Percentiles rank a stretch among this genome's conserved stretches.
Evolutionary conservation across 2,113 vertebrate genomes (phyloP).

Genomic region (Prionailurus bengalensis): DNA sequence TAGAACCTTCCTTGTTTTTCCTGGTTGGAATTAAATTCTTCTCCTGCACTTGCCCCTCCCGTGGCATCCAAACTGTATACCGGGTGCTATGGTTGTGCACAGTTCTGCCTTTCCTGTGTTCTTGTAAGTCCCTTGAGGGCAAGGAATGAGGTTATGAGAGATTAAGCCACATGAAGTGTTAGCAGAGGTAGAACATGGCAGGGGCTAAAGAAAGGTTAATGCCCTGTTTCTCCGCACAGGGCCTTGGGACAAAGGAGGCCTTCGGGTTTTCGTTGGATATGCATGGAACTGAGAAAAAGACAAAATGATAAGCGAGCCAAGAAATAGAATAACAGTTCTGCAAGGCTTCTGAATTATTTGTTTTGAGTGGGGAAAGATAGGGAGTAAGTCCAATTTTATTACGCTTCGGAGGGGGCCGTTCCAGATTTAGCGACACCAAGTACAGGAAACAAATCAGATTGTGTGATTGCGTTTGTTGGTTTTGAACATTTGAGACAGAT

Average conservation of each 20-base stretch:
- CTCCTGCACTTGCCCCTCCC: background rate
- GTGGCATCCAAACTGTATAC: background rate
- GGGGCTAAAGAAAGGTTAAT: fast-evolving
- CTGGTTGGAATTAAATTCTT: background rate
- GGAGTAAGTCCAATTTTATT: background rate
- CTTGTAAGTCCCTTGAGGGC: background rate
- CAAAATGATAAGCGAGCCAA: background rate
- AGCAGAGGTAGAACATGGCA: fast-evolving
- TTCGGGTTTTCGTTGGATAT: background rate
- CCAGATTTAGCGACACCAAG: background rate
- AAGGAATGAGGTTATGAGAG: background rate
- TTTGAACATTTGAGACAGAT: conserved; percentile 6
- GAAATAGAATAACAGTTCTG: background rate
- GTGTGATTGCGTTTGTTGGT: background rate
- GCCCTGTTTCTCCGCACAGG: background rate
- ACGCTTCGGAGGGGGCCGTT: background rate
- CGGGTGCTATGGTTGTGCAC: background rate
- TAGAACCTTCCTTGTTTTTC: background rate
- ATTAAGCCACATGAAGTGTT: too few species aligned
- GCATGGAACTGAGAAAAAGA: background rate
- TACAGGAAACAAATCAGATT: background rate
- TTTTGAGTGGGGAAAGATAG: background rate
- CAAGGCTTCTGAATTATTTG: conserved; percentile 19
- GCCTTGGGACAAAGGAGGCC: background rate
- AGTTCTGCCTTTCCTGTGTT: background rate